Base-by-base conservation (phyloP, 2,113 vertebrate genomes). In the Mustelus asterias region DNA sequence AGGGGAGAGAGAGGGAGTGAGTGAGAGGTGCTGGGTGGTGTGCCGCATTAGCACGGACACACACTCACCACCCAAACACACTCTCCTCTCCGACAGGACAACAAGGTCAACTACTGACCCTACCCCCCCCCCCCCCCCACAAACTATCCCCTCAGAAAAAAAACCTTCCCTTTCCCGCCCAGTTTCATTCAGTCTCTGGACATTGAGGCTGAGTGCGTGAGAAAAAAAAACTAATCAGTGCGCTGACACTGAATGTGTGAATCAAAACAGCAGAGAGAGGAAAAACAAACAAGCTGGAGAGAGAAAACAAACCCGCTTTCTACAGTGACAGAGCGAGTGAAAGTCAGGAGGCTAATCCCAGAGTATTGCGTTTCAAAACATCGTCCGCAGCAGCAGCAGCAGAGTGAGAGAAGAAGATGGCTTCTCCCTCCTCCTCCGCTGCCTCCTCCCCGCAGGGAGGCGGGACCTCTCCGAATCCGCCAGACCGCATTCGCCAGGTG, bases 401-500 rank as follows among this genome's bases (percentile, higher is more conserved):
- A 60, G 96, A 70, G 54, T 94, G 96, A 29, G 76, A 95, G 96
- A 11, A 96, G 96, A 97, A 97, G 96, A 98, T 98, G 98, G 97
- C 98, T 96, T 97, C 97, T 96, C 97, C 97, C 96, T 96, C 96
- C 96, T 69, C 96, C 95, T 96, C 97, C 86, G 96, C 97, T 54
- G 97, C 96, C 96, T 96, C 97, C 95, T 96, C 97, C 60, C 97
- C 96, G 94, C 96, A 97, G 29, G 97, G 97, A 96, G 97, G 97
- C 96, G 97, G 97, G 96, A 97, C 97, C 90, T 97, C 96, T 60
- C 97, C 97, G 95, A 97, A 96, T 85, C 96, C 96, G 94, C 97
- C 97, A 95, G 96, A 97, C 76, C 97, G 97, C 96, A 97, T 97
- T 97, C 97, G 97, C 96, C 97, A 98, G 98, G 98, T 98, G 97